These are phyloP conservation scores for Hiodon tergisus DNA, from an alignment of 2,113 vertebrate species.

Conservation along the genomic window DNA sequence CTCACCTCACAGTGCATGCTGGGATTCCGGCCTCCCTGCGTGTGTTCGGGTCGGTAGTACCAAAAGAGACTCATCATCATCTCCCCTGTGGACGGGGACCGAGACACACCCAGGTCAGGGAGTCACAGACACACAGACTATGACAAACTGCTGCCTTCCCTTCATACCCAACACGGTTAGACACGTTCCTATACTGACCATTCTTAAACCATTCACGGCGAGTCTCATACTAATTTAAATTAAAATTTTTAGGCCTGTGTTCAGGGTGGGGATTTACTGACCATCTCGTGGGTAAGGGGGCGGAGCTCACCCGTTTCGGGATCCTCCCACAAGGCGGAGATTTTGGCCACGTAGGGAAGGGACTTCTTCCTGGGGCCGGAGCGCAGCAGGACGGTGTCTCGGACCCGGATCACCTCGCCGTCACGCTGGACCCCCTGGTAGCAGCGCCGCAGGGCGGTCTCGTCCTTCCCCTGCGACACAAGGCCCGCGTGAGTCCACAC, in stretches of 20 bases:
- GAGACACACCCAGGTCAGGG: constrained; percentile 2
- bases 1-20: constrained; percentile 89
- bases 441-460: constrained; percentile 84
- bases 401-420: constrained; percentile 87
- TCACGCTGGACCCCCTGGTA: constrained; percentile 91
- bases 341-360: constrained; percentile 95
- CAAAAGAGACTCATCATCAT: constrained; percentile 99
- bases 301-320: constrained; percentile 81
- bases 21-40: constrained; percentile 87
- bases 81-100: constrained; percentile 68
- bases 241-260: background rate
- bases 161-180: no score
- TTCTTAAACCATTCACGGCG: no score
- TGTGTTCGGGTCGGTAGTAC: constrained; percentile 98
- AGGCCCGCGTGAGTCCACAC: no score
- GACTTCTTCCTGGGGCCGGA: constrained; percentile 94
- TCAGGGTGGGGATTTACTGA: background rate
- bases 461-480: constrained; percentile 78
- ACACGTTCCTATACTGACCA: no score
- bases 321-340: constrained; percentile 95
- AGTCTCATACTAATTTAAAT: no score
- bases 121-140: constrained; percentile 2
- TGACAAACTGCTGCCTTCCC: background rate
- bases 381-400: constrained; percentile 90
- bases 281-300: background rate